Percentiles rank a stretch among this genome's conserved stretches.
These are phyloP conservation scores for Pangasius larnaudii DNA, from an alignment of 2,797 vertebrate species.

Conservation along the genomic window DNA sequence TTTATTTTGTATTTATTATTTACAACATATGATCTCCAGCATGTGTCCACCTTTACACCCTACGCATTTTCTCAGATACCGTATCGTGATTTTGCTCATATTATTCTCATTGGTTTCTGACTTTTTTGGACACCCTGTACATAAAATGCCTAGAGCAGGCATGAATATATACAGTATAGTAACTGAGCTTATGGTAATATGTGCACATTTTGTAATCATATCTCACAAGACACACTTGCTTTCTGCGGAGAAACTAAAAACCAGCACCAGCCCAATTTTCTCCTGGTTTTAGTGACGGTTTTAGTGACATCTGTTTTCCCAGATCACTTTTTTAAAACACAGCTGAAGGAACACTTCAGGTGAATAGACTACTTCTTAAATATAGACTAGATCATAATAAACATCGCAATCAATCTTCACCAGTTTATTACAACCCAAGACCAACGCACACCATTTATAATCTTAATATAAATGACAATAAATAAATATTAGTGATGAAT, in stretches of 20 bases:
- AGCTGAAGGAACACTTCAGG: not conserved
- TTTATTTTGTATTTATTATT: not conserved
- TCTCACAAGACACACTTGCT: not conserved
- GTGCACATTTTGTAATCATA: not conserved
- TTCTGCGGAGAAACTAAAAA: not conserved
- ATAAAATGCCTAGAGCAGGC: not conserved
- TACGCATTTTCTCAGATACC: no score
- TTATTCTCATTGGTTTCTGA: not conserved
- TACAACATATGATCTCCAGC: not conserved
- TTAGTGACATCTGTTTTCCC: not conserved
- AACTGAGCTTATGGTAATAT: no score
- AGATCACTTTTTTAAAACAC: not conserved
- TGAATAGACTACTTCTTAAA: not conserved
- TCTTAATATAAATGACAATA: not conserved
- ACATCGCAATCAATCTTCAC: not conserved
- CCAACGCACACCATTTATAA: not conserved
- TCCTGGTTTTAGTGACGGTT: not conserved
- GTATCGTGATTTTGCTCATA: no score
- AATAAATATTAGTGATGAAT: not conserved
- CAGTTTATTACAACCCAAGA: not conserved
- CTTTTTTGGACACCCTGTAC: not conserved
- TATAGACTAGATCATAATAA: not conserved
- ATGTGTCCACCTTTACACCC: no score
- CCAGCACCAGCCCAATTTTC: not conserved
- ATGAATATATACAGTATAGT: no score